Evolutionary conservation across 2,888 invertebrate genomes (phyloP).

Genomic region (Amblyjoppa proteus): DNA sequence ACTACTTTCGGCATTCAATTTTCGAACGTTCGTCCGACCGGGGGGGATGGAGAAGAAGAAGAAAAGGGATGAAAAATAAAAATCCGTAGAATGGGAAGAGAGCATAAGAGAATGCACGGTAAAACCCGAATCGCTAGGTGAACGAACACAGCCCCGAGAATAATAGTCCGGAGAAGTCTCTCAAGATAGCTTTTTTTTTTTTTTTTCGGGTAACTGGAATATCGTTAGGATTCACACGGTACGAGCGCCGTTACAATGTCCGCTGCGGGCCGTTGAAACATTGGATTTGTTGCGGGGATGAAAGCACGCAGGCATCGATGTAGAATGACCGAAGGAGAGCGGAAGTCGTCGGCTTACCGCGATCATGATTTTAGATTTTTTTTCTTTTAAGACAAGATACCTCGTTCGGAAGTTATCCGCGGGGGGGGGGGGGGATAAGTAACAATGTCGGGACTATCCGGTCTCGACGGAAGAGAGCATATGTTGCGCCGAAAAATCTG

Average conservation of each 20-base stretch:
- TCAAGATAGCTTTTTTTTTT: constrained; percentile 35
- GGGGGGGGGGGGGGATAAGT: constrained; percentile 19
- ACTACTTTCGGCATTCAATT: constrained; percentile 60
- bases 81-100: constrained; percentile 61
- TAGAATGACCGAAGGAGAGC: constrained; percentile 11
- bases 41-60: neutral
- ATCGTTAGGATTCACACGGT: constrained; percentile 44
- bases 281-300: neutral
- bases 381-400: neutral
- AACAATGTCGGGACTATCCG: constrained; percentile 18
- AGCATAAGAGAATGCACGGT: constrained; percentile 18
- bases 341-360: constrained; percentile 51
- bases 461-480: constrained; percentile 47
- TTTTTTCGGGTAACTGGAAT: constrained; percentile 24
- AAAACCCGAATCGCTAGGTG: constrained; percentile 53
- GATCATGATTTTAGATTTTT: constrained; percentile 33
- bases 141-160: constrained; percentile 39
- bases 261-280: neutral
- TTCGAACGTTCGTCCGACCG: constrained; percentile 10
- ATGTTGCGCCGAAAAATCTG: constrained; percentile 43
- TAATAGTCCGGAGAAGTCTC: constrained; percentile 43
- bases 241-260: constrained; percentile 18
- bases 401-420: neutral
- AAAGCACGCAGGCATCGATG: neutral
- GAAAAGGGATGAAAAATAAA: constrained; percentile 57